These are phyloP conservation scores for Gavia stellata DNA, from an alignment of 2,113 vertebrate genomes.

Conservation along the genomic window DNA sequence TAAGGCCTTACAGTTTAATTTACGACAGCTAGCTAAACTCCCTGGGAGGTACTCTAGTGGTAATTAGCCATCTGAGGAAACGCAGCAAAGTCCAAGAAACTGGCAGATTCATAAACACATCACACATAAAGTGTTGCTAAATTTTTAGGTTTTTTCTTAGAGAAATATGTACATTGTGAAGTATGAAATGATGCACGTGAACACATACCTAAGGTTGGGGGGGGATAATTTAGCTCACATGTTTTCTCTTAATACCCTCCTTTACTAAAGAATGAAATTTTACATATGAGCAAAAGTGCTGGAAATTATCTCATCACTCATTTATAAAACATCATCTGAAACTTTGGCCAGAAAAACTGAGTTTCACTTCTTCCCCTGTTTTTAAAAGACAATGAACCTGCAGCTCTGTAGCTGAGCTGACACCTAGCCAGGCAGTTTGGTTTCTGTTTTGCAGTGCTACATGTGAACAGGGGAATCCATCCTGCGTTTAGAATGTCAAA, in stretches of 20 bases:
- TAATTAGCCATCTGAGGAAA: slow-evolving; percentile 49
- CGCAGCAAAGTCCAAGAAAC: slow-evolving; percentile 30
- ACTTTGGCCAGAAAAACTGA: neutral
- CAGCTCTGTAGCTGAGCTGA: neutral
- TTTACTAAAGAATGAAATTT: neutral
- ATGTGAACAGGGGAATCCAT: neutral
- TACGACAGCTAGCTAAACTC: slow-evolving; percentile 42
- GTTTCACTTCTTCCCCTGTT: neutral
- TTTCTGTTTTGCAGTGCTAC: neutral
- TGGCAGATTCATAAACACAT: slow-evolving; percentile 21
- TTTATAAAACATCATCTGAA: neutral
- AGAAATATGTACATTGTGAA: neutral
- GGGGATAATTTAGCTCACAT: neutral
- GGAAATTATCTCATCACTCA: neutral
- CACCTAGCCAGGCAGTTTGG: accelerated
- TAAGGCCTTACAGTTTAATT: slow-evolving; percentile 56
- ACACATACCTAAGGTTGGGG: neutral
- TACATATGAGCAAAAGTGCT: neutral
- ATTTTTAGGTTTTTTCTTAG: neutral
- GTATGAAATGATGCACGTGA: neutral
- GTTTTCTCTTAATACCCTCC: neutral
- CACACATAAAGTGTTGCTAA: neutral
- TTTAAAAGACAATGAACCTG: neutral
- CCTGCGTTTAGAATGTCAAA: neutral
- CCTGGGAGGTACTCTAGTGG: slow-evolving; percentile 29